Conservation (phyloP, 2,113 vertebrate genomes). For the Meleagris gallopavo region DNA sequence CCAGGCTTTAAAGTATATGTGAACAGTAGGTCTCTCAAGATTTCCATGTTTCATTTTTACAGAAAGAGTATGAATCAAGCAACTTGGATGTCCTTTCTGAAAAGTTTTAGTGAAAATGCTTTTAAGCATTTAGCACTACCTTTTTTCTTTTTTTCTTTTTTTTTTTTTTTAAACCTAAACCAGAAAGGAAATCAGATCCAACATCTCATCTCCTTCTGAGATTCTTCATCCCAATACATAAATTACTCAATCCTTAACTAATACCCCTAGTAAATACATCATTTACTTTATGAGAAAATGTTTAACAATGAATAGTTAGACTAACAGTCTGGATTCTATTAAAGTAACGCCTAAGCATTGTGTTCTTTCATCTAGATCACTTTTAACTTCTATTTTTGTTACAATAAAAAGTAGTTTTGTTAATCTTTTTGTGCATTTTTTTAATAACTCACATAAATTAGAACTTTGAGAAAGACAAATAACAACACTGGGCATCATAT, state of each 20-base stretch:
- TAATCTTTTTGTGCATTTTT: neutral
- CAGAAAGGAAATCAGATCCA: neutral
- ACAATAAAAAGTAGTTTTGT: neutral
- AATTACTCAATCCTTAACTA: neutral
- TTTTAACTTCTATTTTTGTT: neutral
- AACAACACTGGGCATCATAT: neutral
- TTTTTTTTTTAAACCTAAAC: neutral
- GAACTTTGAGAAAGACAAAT: neutral
- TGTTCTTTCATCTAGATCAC: neutral
- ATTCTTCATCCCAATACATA: neutral
- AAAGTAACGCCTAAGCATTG: neutral
- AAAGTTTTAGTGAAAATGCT: neutral
- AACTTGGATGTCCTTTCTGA: neutral
- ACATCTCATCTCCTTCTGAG: neutral
- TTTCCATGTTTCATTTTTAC: neutral
- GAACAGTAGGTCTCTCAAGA: neutral
- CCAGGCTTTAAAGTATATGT: neutral
- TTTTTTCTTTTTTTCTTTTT: fast-evolving
- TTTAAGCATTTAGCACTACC: neutral
- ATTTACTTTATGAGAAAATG: neutral
- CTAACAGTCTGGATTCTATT: neutral
- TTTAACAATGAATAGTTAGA: neutral
- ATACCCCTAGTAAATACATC: neutral
- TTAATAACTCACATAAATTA: neutral
- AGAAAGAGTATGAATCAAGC: neutral